These are phyloP conservation scores for Capitella teleta DNA, from an alignment of 1,140 invertebrate species.

Conservation along the genomic window DNA sequence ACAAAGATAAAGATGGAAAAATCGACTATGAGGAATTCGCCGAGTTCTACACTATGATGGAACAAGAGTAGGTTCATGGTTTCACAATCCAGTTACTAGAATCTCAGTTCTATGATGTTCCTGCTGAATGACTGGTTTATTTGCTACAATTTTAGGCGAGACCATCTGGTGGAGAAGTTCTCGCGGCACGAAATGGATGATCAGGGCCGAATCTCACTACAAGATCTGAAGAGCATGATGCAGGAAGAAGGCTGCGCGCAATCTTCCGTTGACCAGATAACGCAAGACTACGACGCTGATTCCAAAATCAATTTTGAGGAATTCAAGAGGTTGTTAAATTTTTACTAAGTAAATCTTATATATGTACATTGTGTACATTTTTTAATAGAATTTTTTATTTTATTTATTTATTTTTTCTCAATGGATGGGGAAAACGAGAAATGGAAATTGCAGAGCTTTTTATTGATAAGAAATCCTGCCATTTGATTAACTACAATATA, in stretches of 20 bases:
- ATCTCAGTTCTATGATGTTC: background rate
- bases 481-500: no score
- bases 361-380: no score
- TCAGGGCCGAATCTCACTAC: background rate
- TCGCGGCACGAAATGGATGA: background rate
- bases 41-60: conserved; percentile 2
- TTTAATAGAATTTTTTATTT: no score
- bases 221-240: background rate
- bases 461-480: no score
- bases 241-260: background rate
- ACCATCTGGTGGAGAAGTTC: background rate
- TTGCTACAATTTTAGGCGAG: background rate
- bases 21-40: conserved; percentile 6
- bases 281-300: background rate
- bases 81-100: background rate
- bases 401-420: no score
- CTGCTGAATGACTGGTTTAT: background rate
- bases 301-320: background rate
- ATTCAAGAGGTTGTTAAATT: background rate
- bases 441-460: no score
- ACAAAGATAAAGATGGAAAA: conserved; percentile 4
- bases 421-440: no score
- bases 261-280: background rate
- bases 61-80: conserved; percentile 4
- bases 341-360: no score